phyloP scores from a whole-genome alignment of 2,797 vertebrate species.

The Centropyge bicolor region DNA sequence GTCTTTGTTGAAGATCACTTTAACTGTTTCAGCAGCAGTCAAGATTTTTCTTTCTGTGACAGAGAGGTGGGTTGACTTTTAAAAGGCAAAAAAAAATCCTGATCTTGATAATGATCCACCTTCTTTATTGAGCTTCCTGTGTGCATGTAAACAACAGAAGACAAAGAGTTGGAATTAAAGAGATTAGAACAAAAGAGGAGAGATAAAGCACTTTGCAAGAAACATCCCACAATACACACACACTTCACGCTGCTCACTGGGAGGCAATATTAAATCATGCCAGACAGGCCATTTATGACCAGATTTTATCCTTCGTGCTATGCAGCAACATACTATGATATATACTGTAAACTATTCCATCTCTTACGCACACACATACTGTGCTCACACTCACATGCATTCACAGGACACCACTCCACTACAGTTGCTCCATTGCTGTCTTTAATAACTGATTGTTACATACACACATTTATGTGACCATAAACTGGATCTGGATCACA shows the following conservation, averaged over 20 bases:
- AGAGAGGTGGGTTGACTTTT: background rate
- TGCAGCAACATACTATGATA: constrained; percentile 12
- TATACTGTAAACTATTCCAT: constrained; percentile 25
- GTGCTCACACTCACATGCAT: constrained; percentile 10
- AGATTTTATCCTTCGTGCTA: constrained; percentile 17
- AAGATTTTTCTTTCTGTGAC: background rate
- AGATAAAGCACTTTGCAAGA: constrained; percentile 15
- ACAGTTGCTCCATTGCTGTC: constrained; percentile 43
- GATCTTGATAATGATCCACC: background rate
- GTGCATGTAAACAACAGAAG: constrained; percentile 1
- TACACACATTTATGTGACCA: constrained; percentile 70
- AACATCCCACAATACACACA: constrained; percentile 7
- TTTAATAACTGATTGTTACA: constrained; percentile 78
- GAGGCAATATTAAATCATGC: constrained; percentile 52
- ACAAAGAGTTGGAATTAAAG: background rate
- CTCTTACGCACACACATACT: background rate
- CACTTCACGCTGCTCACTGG: constrained; percentile 31
- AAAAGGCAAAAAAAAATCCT: constrained; percentile 7
- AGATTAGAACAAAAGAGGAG: background rate
- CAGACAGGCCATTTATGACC: constrained; percentile 42
- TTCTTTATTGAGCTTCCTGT: background rate
- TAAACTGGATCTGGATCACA: constrained; percentile 78
- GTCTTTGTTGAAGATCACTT: background rate
- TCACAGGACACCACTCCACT: constrained; percentile 4
- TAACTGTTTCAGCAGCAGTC: background rate